Evolutionary conservation across 2,888 invertebrate species (phyloP), one percentile per base, ranked within the genome.

Genomic region (Pyralis farinalis): DNA sequence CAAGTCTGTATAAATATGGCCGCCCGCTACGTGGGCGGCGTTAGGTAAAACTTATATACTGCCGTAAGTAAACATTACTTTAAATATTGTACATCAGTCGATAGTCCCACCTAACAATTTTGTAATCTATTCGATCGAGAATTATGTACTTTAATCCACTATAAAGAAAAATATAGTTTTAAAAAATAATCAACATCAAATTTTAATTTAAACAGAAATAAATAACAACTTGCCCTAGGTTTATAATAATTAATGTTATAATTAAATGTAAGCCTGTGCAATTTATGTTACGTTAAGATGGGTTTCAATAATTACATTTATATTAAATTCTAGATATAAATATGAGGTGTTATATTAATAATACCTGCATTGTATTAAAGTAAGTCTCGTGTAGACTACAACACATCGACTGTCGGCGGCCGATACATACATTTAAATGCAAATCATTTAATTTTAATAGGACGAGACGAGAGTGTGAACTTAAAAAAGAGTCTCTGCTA

Each of bases 151-250:
- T 86, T 79, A 79, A 79, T 73, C 67, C 71, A 81, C 86, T 87
- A 87, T 73, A 70, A 76, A 74, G 65, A 76, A 79, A 80, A 76
- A 73, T 63, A 72, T 70, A 71, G 66, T 77, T 86, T n/a, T 85
- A 86, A 86, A 85, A 82, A 88, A 83, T 87, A 87, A 86, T 87
- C 75, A 88, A 87, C 88, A 86, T 86, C 77, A 76, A 71, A 51
- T 61, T 76, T 85, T 83, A 79, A 74, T 84, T 85, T 88, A 90
- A 90, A 91, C 89, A 90, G 90, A 88, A 90, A 90, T 90, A 91
- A 91, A 91, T 90, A 91, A 91, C 90, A 91, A 91, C 90, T 90
- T 89, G 88, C 82, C 86, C 87, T 88, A 88, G 69, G 68, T 81
- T 81, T 80, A 81, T 85, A 80, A 81, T 84, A 82, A 87, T 86